Percentiles rank a stretch among this genome's conserved stretches.
These are phyloP conservation scores for Pseudorasbora parva DNA, from an alignment of 2,113 vertebrate species.

Conservation along the genomic window DNA sequence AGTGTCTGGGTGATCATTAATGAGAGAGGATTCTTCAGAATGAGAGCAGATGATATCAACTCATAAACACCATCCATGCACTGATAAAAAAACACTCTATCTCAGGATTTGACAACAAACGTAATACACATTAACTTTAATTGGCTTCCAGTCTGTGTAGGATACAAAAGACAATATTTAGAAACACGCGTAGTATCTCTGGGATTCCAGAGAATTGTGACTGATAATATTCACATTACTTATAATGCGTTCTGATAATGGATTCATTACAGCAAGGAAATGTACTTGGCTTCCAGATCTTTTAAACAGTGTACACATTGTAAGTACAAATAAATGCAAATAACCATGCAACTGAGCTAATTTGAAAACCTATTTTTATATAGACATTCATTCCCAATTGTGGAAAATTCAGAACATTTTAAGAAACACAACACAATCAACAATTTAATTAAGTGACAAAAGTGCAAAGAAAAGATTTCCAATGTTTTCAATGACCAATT, in stretches of 20 bases:
- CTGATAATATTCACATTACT: slow-evolving; percentile 5
- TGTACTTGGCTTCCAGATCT: background rate
- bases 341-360: background rate
- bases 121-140: background rate
- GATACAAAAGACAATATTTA: background rate
- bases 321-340: background rate
- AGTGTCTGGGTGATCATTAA: slow-evolving; percentile 9
- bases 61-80: background rate
- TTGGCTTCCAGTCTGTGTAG: background rate
- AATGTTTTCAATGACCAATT: too few species aligned
- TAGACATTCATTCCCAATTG: background rate
- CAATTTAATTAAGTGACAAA: too few species aligned
- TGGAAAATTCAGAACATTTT: too few species aligned
- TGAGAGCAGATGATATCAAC: background rate
- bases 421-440: too few species aligned
- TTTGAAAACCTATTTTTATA: background rate
- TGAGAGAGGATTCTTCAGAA: slow-evolving; percentile 2
- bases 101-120: background rate
- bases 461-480: too few species aligned
- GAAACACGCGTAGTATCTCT: background rate
- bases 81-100: background rate
- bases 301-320: background rate
- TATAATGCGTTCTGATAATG: background rate
- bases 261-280: background rate
- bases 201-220: background rate